Percentiles rank a stretch among this genome's conserved stretches.
phyloP scores from a whole-genome alignment of 2,888 invertebrate species.

The Tetragnatha montana region DNA sequence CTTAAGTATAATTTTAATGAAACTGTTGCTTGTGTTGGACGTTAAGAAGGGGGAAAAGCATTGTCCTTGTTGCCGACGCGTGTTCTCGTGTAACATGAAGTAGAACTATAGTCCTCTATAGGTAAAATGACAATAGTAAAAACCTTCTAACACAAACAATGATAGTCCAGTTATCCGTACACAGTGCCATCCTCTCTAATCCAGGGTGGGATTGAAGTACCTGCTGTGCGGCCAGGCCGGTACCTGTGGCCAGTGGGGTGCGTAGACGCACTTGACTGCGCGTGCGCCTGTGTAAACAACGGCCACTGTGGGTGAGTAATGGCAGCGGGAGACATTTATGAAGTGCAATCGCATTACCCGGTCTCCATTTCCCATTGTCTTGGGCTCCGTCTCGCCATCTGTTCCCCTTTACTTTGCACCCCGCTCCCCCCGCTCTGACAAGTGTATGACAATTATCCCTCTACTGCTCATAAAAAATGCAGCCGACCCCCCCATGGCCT shows the following conservation, averaged over 20 bases:
- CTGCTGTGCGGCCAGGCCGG: too few relatives aligned
- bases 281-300: conserved; percentile 49
- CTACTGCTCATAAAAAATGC: background rate
- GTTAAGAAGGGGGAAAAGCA: too few relatives aligned
- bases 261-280: conserved; percentile 62
- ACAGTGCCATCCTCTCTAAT: too few relatives aligned
- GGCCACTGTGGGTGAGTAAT: conserved; percentile 67
- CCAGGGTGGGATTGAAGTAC: too few relatives aligned
- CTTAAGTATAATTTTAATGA: too few relatives aligned
- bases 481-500: background rate
- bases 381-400: conserved; percentile 67
- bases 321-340: conserved; percentile 67
- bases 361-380: conserved; percentile 70
- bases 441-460: background rate
- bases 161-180: too few relatives aligned
- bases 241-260: background rate
- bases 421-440: conserved; percentile 27
- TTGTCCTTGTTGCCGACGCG: too few relatives aligned
- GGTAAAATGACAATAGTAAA: too few relatives aligned
- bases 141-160: too few relatives aligned
- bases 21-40: too few relatives aligned
- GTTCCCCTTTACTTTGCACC: conserved; percentile 61
- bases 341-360: conserved; percentile 71
- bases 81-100: too few relatives aligned
- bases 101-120: too few relatives aligned